Base-by-base conservation (phyloP, 2,888 invertebrate species). In the Diachrysia chrysitis region DNA sequence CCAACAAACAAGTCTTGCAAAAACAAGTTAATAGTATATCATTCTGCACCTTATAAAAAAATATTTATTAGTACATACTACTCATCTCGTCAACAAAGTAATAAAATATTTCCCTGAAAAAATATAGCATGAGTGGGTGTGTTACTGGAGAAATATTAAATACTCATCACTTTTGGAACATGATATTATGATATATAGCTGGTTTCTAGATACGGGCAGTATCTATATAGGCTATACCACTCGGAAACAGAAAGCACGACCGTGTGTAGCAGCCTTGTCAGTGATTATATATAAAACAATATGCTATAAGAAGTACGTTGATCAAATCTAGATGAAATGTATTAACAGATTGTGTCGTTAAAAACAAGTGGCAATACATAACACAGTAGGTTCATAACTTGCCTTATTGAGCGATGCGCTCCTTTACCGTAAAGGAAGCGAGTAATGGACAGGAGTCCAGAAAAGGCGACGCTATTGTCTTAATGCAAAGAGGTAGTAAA, bases 351-450 rank as follows among this genome's bases (percentile, higher is more conserved):
- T 61, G 65, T 67, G 66, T 78, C 75, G 66, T 78, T 76, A 67
- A 37, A 72, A 82, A 86, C 87, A 86, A 86, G 84, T 84, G 83
- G 81, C 85, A 83, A 84, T 85, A 86, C 83, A 82, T 64, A 76
- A 72, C 75, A 75, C 78, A 78, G 78, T 79, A 78, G 74, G 81
- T 83, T 83, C 85, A 86, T 82, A 69, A 66, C 81, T 35, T 29
- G 32, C 85, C 85, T 48, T 67, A 79, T 83, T 82, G 21, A 85
- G 86, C 5, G 17, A 19, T 46, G 55, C 21, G 12, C 56, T 19
- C 89, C 87, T 78, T 88, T 86, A 72, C 65, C 68, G 84, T 86
- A 85, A 85, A 88, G 90, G 90, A 90, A 90, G 83, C 86, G 71
- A 68, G 80, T 83, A 72, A 81, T 87, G 87, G 81, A 83, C 74